Conservation (phyloP, 2,797 vertebrate genomes). For the Emys orbicularis region DNA sequence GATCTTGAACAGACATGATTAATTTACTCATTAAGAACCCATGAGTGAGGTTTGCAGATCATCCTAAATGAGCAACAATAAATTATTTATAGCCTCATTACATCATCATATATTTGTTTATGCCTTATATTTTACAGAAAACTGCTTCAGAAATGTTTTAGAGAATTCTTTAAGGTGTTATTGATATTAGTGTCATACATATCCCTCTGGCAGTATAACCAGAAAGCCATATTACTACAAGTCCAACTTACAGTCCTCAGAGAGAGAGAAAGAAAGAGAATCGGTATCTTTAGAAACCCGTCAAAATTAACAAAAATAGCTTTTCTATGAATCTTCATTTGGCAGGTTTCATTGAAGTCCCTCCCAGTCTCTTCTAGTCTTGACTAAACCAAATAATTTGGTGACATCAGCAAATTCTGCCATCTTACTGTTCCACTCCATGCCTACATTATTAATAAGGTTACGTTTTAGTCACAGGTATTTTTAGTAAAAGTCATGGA, state of each 20-base stretch:
- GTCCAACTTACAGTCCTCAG: too few relatives aligned
- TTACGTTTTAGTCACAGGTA: too few relatives aligned
- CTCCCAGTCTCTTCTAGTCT: neutral
- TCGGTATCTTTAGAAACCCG: too few relatives aligned
- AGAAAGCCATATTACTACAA: too few relatives aligned
- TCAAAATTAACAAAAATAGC: rapidly evolving
- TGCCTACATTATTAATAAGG: too few relatives aligned
- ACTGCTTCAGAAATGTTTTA: neutral
- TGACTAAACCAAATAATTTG: too few relatives aligned
- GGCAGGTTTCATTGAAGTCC: neutral
- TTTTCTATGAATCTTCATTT: neutral
- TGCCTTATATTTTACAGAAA: neutral
- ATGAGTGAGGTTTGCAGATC: neutral
- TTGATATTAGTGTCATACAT: too few relatives aligned
- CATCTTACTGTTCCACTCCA: too few relatives aligned
- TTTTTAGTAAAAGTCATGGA: too few relatives aligned
- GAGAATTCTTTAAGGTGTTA: neutral
- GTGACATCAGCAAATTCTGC: too few relatives aligned
- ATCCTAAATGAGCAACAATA: neutral
- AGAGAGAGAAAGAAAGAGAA: neutral
- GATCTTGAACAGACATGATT: neutral
- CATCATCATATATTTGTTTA: rapidly evolving
- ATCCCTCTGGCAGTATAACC: too few relatives aligned
- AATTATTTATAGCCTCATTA: rapidly evolving
- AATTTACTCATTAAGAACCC: neutral